Conservation (phyloP, 2,113 vertebrate genomes). For the Leuciscus idus region DNA sequence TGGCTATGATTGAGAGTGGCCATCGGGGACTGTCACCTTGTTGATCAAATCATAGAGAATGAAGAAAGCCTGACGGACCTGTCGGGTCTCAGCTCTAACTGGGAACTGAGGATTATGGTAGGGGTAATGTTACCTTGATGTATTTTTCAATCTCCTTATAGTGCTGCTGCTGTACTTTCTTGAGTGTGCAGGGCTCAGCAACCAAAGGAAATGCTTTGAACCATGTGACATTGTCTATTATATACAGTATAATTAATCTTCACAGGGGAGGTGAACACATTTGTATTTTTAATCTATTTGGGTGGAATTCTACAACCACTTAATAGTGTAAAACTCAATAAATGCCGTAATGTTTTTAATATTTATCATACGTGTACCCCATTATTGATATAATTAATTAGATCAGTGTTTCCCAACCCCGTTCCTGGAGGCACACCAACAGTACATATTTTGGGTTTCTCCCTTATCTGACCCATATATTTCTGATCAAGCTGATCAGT, state of each 20-base stretch:
- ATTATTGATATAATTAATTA: too few species aligned
- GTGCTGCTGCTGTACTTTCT: constrained; percentile 4
- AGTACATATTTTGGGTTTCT: too few species aligned
- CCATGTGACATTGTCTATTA: constrained; percentile 2
- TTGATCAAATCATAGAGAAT: constrained; percentile 37
- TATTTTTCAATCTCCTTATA: constrained; percentile 45
- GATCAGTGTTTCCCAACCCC: too few species aligned
- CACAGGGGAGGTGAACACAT: neutral
- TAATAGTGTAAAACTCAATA: neutral
- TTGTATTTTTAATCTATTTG: neutral
- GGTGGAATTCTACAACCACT: neutral
- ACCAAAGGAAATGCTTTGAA: constrained; percentile 35
- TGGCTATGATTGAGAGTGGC: constrained; percentile 43
- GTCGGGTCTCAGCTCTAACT: constrained; percentile 16
- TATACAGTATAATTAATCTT: neutral
- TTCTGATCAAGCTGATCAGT: too few species aligned
- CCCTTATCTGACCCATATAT: too few species aligned
- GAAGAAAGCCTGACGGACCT: constrained; percentile 28
- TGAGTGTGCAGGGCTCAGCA: neutral
- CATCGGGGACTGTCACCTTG: constrained; percentile 38
- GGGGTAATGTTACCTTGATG: constrained; percentile 42
- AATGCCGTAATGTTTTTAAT: neutral
- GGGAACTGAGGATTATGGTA: constrained; percentile 40
- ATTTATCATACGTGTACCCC: neutral
- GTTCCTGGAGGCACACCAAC: too few species aligned